These are phyloP conservation scores for Odontothrips loti DNA, from an alignment of 2,888 invertebrate genomes.

Conservation along the genomic window DNA sequence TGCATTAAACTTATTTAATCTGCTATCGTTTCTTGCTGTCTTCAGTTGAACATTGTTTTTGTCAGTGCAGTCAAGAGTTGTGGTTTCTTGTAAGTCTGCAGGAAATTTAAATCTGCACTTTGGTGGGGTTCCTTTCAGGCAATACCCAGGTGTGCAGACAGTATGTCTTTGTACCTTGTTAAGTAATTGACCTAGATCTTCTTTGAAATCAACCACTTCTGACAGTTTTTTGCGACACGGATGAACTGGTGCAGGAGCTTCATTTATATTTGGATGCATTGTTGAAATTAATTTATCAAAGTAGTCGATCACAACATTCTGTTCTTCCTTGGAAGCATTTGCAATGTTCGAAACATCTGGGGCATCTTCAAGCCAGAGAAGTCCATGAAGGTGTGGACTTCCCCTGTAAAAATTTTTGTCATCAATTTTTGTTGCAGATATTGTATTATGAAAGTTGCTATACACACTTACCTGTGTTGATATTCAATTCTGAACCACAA, in stretches of 20 bases:
- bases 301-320: slow-evolving; percentile 3
- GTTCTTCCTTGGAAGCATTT: background rate
- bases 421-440: too few species aligned
- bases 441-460: too few species aligned
- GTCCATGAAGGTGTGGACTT: slow-evolving; percentile 35
- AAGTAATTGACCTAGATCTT: slow-evolving; percentile 18
- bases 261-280: slow-evolving; percentile 33
- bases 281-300: slow-evolving; percentile 32
- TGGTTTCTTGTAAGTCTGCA: background rate
- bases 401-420: slow-evolving; percentile 28
- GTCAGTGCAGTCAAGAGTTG: background rate
- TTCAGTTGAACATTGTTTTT: background rate
- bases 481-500: slow-evolving; percentile 33
- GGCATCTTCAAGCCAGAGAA: slow-evolving; percentile 36
- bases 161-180: slow-evolving; percentile 25
- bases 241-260: slow-evolving; percentile 30
- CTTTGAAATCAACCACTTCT: background rate
- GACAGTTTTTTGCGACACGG: slow-evolving; percentile 28
- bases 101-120: slow-evolving; percentile 30
- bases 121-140: background rate
- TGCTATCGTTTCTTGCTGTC: slow-evolving; percentile 33
- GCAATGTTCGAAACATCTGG: slow-evolving; percentile 31
- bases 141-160: background rate
- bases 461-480: slow-evolving; percentile 32
- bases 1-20: slow-evolving; percentile 31